Evolutionary conservation across 2,888 invertebrate species (phyloP).

Genomic region (Nysson spinosus): DNA sequence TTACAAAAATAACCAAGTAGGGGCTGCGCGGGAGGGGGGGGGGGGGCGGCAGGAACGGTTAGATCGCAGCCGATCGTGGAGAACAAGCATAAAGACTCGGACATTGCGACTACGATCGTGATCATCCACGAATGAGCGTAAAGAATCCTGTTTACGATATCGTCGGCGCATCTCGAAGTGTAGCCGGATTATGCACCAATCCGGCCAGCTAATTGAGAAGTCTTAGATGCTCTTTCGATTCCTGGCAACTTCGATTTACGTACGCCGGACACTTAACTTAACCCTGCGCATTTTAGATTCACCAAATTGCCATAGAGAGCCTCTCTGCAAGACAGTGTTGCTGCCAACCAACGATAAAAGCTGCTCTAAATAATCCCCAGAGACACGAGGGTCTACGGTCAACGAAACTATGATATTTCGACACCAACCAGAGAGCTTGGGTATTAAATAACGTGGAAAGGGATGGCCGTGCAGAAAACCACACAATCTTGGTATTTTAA

Average conservation of each 20-base stretch:
- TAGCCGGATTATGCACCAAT: slow-evolving; percentile 21
- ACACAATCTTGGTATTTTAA: not conserved
- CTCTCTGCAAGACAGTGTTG: slow-evolving; percentile 26
- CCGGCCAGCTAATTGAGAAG: slow-evolving; percentile 52
- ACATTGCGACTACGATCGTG: slow-evolving; percentile 38
- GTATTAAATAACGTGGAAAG: slow-evolving; percentile 8
- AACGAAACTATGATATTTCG: slow-evolving; percentile 14
- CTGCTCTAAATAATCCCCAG: slow-evolving; percentile 41
- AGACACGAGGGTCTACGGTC: no score
- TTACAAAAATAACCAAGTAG: slow-evolving; percentile 42
- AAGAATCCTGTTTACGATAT: slow-evolving; percentile 60
- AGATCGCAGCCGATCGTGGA: not conserved
- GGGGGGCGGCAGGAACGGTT: not conserved
- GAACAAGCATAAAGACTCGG: slow-evolving; percentile 58
- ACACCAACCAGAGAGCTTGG: not conserved
- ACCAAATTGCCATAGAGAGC: not conserved
- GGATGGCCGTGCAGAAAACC: not conserved
- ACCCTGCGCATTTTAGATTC: not conserved
- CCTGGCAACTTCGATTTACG: slow-evolving; percentile 40
- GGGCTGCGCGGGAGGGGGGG: slow-evolving; percentile 1
- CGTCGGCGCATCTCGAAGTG: slow-evolving; percentile 36
- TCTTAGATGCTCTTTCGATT: slow-evolving; percentile 35
- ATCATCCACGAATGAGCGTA: slow-evolving; percentile 51
- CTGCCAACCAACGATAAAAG: slow-evolving; percentile 37
- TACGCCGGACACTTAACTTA: slow-evolving; percentile 1